Evolutionary conservation across 92 coral and sea anemone species (phyloP).

Genomic region (Epizoanthus stellaris): DNA sequence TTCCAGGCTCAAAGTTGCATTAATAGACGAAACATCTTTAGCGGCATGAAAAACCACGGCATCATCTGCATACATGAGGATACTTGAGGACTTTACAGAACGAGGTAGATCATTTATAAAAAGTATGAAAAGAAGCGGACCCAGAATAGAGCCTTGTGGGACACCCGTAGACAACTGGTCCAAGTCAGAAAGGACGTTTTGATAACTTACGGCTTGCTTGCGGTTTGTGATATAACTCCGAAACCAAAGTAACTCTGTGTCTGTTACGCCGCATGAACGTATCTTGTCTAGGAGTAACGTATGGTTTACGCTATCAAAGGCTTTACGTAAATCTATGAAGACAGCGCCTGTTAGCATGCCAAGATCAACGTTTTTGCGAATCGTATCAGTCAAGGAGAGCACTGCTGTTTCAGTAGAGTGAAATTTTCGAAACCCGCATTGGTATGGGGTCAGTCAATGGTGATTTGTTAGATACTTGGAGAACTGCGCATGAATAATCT

Average conservation of each 20-base stretch:
- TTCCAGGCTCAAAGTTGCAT: slow-evolving; percentile 20
- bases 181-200: slow-evolving; percentile 36
- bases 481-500: slow-evolving; percentile 20
- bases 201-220: slow-evolving; percentile 28
- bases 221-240: slow-evolving; percentile 9
- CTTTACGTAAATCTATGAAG: slow-evolving; percentile 32
- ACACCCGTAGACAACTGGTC: slow-evolving; percentile 40
- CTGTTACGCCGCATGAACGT: slow-evolving; percentile 9
- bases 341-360: slow-evolving; percentile 40
- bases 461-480: slow-evolving; percentile 7
- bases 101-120: slow-evolving; percentile 43
- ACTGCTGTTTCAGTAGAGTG: slow-evolving; percentile 21
- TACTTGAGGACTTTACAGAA: slow-evolving; percentile 18
- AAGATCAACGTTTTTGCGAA: slow-evolving; percentile 32
- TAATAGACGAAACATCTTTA: slow-evolving; percentile 25
- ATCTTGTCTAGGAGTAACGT: slow-evolving; percentile 29
- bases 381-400: neutral
- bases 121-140: slow-evolving; percentile 47
- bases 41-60: slow-evolving; percentile 49
- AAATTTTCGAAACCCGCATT: slow-evolving; percentile 31
- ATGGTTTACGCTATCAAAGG: slow-evolving; percentile 45
- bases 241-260: slow-evolving; percentile 33
- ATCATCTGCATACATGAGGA: slow-evolving; percentile 47
- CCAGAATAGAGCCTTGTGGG: slow-evolving; percentile 43
- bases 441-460: slow-evolving; percentile 27